phyloP scores from a whole-genome alignment of 2,113 vertebrate genomes.

The Alligator sinensis region DNA sequence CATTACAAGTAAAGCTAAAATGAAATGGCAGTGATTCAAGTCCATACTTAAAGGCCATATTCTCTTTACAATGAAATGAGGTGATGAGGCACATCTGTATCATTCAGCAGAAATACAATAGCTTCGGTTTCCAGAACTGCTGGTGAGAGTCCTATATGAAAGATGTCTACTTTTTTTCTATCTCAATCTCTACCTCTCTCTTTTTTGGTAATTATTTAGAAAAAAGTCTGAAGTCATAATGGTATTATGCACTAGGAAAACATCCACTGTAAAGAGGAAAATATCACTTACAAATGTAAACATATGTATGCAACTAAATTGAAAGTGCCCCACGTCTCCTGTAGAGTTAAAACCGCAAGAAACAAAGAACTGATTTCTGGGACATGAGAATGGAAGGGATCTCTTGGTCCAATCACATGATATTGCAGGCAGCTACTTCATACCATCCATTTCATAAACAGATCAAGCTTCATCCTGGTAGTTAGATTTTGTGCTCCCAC shows the following conservation, averaged over 20 bases:
- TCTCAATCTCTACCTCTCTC: background rate
- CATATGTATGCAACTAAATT: background rate
- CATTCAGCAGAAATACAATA: background rate
- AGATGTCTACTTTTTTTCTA: slow-evolving; percentile 3
- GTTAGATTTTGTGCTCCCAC: background rate
- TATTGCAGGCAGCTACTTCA: no score
- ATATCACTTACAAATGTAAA: background rate
- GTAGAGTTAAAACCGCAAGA: background rate
- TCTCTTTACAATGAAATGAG: background rate
- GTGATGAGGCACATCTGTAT: background rate
- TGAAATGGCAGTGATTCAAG: slow-evolving; percentile 51
- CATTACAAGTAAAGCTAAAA: background rate
- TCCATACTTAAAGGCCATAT: slow-evolving; percentile 1
- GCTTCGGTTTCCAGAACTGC: slow-evolving; percentile 27
- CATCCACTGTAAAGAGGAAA: background rate
- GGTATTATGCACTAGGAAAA: background rate
- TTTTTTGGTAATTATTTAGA: slow-evolving; percentile 2
- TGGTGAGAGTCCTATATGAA: background rate
- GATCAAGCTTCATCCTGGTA: background rate
- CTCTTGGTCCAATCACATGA: background rate
- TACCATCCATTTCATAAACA: no score
- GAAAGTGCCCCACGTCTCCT: background rate
- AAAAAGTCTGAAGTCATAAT: background rate
- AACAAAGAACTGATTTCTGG: background rate
- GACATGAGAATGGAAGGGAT: background rate